Percentiles rank a stretch among this genome's conserved stretches.
Conservation (phyloP, 2,797 vertebrate genomes). For the Poeciliopsis paucimaculata region DNA sequence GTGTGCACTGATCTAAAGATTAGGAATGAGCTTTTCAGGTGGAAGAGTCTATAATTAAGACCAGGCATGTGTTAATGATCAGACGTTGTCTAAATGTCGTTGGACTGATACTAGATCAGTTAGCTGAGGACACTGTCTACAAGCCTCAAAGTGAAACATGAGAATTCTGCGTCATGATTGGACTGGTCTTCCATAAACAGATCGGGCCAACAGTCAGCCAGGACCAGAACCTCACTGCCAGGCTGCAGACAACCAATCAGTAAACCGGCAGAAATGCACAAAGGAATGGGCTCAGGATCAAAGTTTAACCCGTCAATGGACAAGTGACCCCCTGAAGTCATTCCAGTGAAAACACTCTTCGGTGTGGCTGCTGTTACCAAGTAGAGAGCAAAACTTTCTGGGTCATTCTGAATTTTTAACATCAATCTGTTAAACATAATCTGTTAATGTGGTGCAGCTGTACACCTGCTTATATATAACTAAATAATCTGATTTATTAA, state of each 20-base stretch:
- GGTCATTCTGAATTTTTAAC: background rate
- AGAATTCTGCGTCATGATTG: background rate
- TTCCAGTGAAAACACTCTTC: background rate
- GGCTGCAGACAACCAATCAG: background rate
- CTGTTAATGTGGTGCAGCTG: background rate
- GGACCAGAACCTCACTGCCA: background rate
- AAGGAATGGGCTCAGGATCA: background rate
- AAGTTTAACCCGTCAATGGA: background rate
- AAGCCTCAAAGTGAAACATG: background rate
- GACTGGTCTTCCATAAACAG: background rate
- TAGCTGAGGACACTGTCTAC: constrained; percentile 9
- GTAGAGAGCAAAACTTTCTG: background rate
- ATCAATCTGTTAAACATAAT: background rate
- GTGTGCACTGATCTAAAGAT: constrained; percentile 9
- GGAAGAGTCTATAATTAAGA: background rate
- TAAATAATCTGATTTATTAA: background rate
- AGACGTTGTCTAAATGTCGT: constrained; percentile 3
- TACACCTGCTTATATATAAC: background rate
- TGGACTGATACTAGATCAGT: constrained; percentile 31
- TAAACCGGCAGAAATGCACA: background rate
- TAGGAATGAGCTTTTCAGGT: constrained; percentile 22
- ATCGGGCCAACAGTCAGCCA: background rate
- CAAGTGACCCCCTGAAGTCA: background rate
- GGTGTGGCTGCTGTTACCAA: background rate
- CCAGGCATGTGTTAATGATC: constrained; percentile 14